Conservation (phyloP, 2,113 vertebrate genomes). For the Phoenicopterus ruber region DNA sequence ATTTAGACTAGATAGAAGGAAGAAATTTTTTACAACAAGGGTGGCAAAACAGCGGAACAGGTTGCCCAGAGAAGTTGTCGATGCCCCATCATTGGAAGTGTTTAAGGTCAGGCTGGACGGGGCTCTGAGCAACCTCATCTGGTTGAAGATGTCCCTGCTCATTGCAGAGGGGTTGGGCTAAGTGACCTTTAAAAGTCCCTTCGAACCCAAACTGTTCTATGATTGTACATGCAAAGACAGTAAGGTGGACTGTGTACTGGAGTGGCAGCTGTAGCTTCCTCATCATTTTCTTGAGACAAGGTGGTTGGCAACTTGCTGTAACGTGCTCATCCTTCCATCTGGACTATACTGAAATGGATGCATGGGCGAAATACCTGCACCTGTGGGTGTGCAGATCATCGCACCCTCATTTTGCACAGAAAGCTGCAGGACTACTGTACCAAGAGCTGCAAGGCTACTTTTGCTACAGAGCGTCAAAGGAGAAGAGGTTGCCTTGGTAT, state of each 20-base stretch:
- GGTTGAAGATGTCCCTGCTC: background rate
- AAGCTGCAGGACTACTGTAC: background rate
- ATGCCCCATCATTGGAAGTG: rapidly evolving
- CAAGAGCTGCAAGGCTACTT: background rate
- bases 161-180: background rate
- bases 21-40: rapidly evolving
- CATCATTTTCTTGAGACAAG: background rate
- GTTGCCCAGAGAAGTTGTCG: background rate
- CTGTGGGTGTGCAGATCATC: background rate
- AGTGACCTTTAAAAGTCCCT: background rate
- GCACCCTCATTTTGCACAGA: background rate
- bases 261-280: background rate
- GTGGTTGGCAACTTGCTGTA: background rate
- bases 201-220: background rate
- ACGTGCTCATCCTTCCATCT: background rate
- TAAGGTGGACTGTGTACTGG: background rate
- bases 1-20: background rate
- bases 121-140: background rate
- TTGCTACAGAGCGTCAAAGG: background rate
- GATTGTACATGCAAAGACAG: background rate
- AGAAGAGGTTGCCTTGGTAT: background rate
- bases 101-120: background rate
- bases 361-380: rapidly evolving
- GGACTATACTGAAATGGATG: background rate
- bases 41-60: background rate